Base-by-base conservation (phyloP, 2,113 vertebrate genomes). In the Orcinus orca region DNA sequence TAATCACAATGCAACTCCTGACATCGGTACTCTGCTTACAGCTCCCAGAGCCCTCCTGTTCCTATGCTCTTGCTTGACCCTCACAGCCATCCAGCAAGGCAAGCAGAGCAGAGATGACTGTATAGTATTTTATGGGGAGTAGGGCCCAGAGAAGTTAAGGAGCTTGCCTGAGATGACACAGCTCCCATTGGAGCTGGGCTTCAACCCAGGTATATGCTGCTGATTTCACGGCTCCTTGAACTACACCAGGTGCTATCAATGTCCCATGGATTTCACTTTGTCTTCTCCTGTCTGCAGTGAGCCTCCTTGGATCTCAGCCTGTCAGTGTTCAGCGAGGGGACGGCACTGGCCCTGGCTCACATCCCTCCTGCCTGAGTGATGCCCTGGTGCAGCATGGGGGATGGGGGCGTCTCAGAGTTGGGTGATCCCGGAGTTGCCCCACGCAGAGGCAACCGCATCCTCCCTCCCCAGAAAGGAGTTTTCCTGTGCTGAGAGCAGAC, bases 301-400 rank as follows among this genome's bases (percentile, higher is more conserved):
- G 29, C 31, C 47, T 87, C 29, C 60, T 67, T 3, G 55, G 67
- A 29, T 7, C 76, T n/a, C 8, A 47, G 74, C 29, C 44, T 44
- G 25, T 7, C 36, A 38, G 38, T 10, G 63, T 26, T 25, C 9
- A 1, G n/a, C 6, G 33, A 25, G 36, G 17, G 53, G 17, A 33
- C 4, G 7, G 50, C 36, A 0, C 17, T 1, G 44, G 8, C 13
- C 55, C 67, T 60, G 58, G 36, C 65, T 67, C 2, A 1, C 6
- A 1, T n/a, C 38, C 82, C 3, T 84, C 44, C 68, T 80, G 29
- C 29, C 71, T 47, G 36, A 38, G 33, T 8, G 41, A 44, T 41
- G 70, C 41, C 20, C 3, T 0, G 1, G 3, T 31, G 31, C 15
- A 10, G 36, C 6, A 0, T 7, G 53, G 41, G 41, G n/a, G 25